A percentile compares a stretch with the other conserved stretches of the same genome.
These are phyloP conservation scores for Phaedon cochleariae DNA, from an alignment of 2,888 invertebrate genomes.

Conservation along the genomic window DNA sequence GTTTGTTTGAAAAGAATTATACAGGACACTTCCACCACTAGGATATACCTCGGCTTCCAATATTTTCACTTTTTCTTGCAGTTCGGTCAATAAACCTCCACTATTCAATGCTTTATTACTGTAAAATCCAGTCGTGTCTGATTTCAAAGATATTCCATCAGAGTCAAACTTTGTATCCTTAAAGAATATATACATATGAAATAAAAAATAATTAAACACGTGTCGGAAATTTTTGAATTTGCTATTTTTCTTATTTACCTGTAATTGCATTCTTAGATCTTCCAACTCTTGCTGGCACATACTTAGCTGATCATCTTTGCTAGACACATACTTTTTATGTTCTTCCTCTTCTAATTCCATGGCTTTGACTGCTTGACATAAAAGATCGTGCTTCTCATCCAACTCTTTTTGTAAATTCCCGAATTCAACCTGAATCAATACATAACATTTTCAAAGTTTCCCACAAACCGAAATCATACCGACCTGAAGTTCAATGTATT, in stretches of 20 bases:
- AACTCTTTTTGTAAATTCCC: conserved; percentile 80
- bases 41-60: conserved; percentile 46
- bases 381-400: conserved; percentile 82
- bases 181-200: conserved; percentile 39
- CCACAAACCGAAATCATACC: too few species aligned
- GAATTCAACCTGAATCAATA: conserved; percentile 70
- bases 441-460: too few species aligned
- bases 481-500: conserved; percentile 74
- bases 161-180: conserved; percentile 46
- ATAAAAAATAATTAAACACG: too few species aligned
- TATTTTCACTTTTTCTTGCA: conserved; percentile 44
- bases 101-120: conserved; percentile 35
- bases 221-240: too few species aligned
- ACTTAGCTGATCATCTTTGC: conserved; percentile 55
- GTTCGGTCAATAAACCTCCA: conserved; percentile 34
- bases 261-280: conserved; percentile 56
- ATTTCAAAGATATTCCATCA: conserved; percentile 44
- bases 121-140: conserved; percentile 41
- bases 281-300: conserved; percentile 60
- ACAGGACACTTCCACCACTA: conserved; percentile 14
- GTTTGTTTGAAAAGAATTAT: conserved; percentile 4
- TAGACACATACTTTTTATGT: conserved; percentile 64
- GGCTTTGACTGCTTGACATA: conserved; percentile 86
- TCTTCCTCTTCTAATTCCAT: conserved; percentile 77
- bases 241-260: conserved; percentile 49